phyloP scores from a whole-genome alignment of 2,888 invertebrate species.

The Rhyacophila evoluta region DNA sequence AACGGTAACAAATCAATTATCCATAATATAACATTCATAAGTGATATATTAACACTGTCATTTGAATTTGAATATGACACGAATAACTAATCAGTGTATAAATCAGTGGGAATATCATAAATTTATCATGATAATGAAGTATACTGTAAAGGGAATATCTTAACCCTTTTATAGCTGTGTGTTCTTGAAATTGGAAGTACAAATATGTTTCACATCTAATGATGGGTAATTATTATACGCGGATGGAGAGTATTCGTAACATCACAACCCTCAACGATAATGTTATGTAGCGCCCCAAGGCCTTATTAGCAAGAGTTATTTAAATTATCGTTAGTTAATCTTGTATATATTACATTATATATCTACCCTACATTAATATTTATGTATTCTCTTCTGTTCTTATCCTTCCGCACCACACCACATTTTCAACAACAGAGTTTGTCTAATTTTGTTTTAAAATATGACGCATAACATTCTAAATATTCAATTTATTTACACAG shows the following conservation, averaged over 20 bases:
- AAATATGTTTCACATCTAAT: slow-evolving; percentile 10
- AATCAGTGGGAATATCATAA: slow-evolving; percentile 1
- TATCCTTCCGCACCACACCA: background rate
- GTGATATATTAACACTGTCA: background rate
- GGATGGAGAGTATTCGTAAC: background rate
- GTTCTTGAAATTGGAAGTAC: background rate
- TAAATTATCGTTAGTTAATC: slow-evolving; percentile 6
- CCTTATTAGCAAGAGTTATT: background rate
- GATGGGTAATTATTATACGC: slow-evolving; percentile 7
- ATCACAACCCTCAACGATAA: background rate
- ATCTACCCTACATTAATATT: background rate
- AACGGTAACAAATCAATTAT: background rate
- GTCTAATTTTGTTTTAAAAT: background rate
- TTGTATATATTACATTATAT: slow-evolving; percentile 10
- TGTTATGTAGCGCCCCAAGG: slow-evolving; percentile 5
- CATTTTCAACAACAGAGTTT: background rate
- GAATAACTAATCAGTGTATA: background rate
- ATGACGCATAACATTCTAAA: too few species aligned
- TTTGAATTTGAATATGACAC: background rate
- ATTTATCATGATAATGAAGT: slow-evolving; percentile 4
- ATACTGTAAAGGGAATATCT: slow-evolving; percentile 7
- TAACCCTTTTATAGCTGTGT: background rate
- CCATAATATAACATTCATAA: background rate
- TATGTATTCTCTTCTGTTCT: background rate
- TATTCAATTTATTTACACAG: too few species aligned